Percentiles rank a stretch among this genome's conserved stretches.
Evolutionary conservation across 1,140 invertebrate genomes (phyloP).

Genomic region (Tetramorium simillimum): DNA sequence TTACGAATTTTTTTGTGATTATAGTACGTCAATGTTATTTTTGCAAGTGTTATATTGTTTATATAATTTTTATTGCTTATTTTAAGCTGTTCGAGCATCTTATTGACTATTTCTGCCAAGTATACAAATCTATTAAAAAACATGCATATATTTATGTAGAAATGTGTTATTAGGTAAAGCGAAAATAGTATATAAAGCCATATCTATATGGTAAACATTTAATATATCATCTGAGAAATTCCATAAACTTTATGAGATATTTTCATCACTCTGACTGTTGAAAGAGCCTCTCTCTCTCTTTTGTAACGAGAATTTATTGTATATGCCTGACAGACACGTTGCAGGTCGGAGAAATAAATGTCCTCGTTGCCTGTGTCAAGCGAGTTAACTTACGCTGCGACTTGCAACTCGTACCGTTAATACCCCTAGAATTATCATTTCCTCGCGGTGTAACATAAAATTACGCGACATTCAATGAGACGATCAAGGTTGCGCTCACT

Average conservation of each 20-base stretch:
- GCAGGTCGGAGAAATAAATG: constrained; percentile 18
- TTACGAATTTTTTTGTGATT: background rate
- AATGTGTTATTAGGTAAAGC: background rate
- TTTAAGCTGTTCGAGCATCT: background rate
- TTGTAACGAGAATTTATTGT: constrained; percentile 46
- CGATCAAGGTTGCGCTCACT: constrained; percentile 23
- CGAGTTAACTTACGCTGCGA: constrained; percentile 20
- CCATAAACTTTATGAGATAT: background rate
- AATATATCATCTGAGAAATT: background rate
- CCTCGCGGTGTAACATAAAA: constrained; percentile 36
- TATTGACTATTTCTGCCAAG: background rate
- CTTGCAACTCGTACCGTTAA: constrained; percentile 38
- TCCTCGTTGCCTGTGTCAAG: constrained; percentile 17
- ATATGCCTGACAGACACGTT: constrained; percentile 9
- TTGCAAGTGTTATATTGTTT: background rate
- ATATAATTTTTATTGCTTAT: background rate
- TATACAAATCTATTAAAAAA: background rate
- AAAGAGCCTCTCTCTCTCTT: background rate
- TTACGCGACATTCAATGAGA: constrained; percentile 50
- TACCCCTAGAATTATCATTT: constrained; percentile 48
- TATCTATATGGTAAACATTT: background rate
- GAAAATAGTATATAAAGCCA: background rate
- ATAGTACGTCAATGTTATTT: background rate
- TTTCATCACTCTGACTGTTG: background rate
- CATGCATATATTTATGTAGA: background rate